Conservation (phyloP, 2,888 invertebrate genomes). For the Geotrupes spiniger region DNA sequence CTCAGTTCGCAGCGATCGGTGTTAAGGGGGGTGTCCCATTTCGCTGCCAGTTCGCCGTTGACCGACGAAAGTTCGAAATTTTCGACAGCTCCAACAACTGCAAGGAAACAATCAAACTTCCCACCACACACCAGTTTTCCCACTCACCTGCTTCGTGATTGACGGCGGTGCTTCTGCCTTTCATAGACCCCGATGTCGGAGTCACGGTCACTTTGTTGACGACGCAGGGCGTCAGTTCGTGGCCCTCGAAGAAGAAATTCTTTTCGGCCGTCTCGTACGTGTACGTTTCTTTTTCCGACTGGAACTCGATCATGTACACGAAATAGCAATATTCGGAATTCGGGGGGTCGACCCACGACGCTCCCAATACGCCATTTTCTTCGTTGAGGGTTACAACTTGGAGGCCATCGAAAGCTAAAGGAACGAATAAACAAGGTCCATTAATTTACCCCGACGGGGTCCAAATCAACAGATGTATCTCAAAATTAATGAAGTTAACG, state of each 20-base stretch:
- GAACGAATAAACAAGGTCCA: no score
- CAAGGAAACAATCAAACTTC: no score
- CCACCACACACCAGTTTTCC: no score
- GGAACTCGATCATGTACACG: no score
- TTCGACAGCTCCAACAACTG: background rate
- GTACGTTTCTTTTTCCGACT: background rate
- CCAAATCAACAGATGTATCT: no score
- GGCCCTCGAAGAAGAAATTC: background rate
- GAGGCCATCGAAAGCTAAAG: no score
- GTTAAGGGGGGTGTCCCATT: background rate
- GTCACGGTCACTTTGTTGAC: constrained; percentile 13
- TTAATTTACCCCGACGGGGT: no score
- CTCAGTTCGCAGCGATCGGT: background rate
- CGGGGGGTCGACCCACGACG: no score
- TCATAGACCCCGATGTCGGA: constrained; percentile 14
- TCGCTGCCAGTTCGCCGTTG: background rate
- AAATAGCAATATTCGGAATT: no score
- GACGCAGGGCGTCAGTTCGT: constrained; percentile 11
- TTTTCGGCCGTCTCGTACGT: background rate
- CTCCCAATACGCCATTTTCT: no score
- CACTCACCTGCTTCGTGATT: background rate
- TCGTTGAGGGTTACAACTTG: no score
- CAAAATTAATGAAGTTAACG: no score
- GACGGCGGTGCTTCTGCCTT: constrained; percentile 7
- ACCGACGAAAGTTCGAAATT: constrained; percentile 5